Evolutionary conservation across 2,797 vertebrate species (phyloP).

Genomic region (Eulemur mongoz): DNA sequence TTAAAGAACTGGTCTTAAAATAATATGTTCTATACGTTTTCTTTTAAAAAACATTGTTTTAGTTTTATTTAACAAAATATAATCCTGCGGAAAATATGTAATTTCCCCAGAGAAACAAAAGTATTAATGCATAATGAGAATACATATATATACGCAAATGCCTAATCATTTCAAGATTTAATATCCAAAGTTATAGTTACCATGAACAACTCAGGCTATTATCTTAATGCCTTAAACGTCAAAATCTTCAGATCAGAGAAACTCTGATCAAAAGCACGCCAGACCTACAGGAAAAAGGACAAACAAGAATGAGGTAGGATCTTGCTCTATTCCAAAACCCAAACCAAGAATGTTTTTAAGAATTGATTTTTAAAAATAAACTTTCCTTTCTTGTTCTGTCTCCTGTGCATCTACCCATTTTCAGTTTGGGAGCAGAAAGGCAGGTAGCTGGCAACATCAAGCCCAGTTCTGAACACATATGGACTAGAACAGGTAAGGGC

Average conservation of each 20-base stretch:
- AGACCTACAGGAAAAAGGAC: slow-evolving; percentile 80
- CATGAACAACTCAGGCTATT: slow-evolving; percentile 87
- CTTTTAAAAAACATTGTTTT: slow-evolving; percentile 14
- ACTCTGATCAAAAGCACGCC: slow-evolving; percentile 74
- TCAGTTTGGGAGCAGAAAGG: not conserved
- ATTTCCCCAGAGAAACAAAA: not conserved
- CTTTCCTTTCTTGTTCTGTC: slow-evolving; percentile 29
- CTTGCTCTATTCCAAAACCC: not conserved
- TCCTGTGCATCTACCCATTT: slow-evolving; percentile 42
- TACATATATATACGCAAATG: not conserved
- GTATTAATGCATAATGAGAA: not conserved
- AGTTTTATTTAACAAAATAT: slow-evolving; percentile 16
- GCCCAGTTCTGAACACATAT: not conserved
- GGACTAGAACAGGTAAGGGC: not conserved
- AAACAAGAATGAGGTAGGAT: slow-evolving; percentile 39
- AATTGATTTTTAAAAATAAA: not conserved
- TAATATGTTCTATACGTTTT: not conserved
- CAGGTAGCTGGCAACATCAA: not conserved
- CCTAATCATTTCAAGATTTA: not conserved
- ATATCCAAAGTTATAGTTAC: slow-evolving; percentile 78
- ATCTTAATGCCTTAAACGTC: slow-evolving; percentile 80
- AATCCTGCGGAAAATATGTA: not conserved
- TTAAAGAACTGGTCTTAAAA: not conserved
- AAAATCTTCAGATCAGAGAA: slow-evolving; percentile 80
- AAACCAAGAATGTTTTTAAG: slow-evolving; percentile 34